These are phyloP conservation scores for Pseudochaenichthys georgianus DNA, from an alignment of 2,797 vertebrate genomes.

Conservation along the genomic window DNA sequence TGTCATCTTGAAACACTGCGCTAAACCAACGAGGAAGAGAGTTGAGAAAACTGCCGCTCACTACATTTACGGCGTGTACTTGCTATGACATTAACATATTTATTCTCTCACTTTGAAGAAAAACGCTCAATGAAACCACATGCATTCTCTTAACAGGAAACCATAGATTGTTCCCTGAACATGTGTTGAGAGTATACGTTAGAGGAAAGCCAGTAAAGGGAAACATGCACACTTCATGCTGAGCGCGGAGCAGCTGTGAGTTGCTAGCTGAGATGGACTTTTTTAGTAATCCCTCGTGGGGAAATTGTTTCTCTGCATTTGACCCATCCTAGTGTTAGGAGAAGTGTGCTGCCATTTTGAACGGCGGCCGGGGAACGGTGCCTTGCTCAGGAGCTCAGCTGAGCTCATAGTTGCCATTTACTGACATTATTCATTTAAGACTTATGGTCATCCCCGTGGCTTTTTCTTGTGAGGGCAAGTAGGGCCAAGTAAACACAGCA, in stretches of 20 bases:
- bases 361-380: too few species aligned
- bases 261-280: neutral
- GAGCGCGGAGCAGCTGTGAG: neutral
- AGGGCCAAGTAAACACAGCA: conserved; percentile 23
- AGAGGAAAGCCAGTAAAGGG: neutral
- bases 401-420: neutral
- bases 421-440: neutral
- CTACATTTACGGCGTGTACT: conserved; percentile 3
- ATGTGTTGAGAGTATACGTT: neutral
- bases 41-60: neutral
- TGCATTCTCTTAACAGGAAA: neutral
- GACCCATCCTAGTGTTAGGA: too few species aligned
- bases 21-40: neutral
- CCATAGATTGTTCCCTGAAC: neutral
- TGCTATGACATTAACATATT: neutral
- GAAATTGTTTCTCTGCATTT: too few species aligned
- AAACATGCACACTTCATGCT: neutral
- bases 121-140: neutral
- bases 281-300: too few species aligned
- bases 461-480: conserved; percentile 19
- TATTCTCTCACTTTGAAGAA: neutral
- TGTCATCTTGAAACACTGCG: neutral
- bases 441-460: neutral
- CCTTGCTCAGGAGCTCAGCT: too few species aligned
- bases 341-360: too few species aligned